Conservation (phyloP, 1,140 invertebrate genomes). For the Drosophila baimaii region DNA sequence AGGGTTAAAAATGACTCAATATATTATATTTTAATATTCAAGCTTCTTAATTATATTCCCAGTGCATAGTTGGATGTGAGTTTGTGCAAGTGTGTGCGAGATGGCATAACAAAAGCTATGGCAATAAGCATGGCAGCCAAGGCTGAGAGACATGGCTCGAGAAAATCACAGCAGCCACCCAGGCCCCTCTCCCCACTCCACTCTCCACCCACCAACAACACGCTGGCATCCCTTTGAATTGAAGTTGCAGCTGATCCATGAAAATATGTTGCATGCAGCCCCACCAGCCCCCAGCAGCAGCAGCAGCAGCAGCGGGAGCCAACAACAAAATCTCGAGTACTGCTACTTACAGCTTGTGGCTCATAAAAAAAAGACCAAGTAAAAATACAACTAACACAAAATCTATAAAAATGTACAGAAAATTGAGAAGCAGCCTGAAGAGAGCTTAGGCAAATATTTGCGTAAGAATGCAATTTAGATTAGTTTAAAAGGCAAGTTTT, state of each 20-base stretch:
- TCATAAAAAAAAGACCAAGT: conserved; percentile 39
- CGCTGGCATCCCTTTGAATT: conserved; percentile 64
- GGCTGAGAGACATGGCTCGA: conserved; percentile 43
- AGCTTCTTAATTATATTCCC: background rate
- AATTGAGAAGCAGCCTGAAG: conserved; percentile 41
- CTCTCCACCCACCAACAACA: too few relatives aligned
- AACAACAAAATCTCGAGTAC: conserved; percentile 62
- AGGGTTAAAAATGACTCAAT: too few relatives aligned
- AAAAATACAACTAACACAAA: conserved; percentile 55
- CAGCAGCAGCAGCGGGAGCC: conserved; percentile 14
- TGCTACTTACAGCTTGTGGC: conserved; percentile 68
- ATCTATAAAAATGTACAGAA: conserved; percentile 53
- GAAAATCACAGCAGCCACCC: conserved; percentile 70
- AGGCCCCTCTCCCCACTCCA: background rate
- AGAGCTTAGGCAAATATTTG: conserved; percentile 28
- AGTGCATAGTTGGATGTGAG: conserved; percentile 38
- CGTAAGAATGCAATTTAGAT: conserved; percentile 50
- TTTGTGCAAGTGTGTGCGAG: conserved; percentile 48
- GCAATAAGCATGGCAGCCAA: conserved; percentile 61
- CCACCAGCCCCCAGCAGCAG: conserved; percentile 15
- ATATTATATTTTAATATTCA: background rate
- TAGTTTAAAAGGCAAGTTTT: conserved; percentile 29
- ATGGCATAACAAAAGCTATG: conserved; percentile 75
- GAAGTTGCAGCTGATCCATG: conserved; percentile 82
- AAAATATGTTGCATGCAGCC: conserved; percentile 76